Conservation (phyloP, 2,888 invertebrate species). For the Drosophila yooni region DNA sequence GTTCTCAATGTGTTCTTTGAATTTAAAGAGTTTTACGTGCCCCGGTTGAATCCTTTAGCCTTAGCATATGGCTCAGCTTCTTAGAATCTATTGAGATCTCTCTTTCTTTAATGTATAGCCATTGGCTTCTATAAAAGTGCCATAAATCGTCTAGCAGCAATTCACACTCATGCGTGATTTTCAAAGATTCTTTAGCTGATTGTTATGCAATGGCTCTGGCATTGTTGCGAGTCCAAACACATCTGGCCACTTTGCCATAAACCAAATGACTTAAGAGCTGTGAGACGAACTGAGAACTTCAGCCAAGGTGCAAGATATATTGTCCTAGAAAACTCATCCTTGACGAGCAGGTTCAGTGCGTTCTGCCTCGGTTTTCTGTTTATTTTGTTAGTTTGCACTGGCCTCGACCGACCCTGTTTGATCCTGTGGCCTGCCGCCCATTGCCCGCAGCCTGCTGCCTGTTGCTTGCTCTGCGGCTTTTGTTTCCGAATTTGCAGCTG, state of each 20-base stretch:
- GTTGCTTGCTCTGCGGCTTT: constrained; percentile 59
- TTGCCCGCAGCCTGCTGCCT: constrained; percentile 34
- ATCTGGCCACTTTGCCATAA: constrained; percentile 61
- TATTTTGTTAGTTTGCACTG: constrained; percentile 46
- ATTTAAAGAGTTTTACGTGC: constrained; percentile 47
- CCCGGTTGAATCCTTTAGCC: constrained; percentile 48
- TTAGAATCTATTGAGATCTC: constrained; percentile 27
- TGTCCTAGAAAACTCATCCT: constrained; percentile 30
- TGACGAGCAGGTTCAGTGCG: constrained; percentile 67
- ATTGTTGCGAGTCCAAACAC: constrained; percentile 29
- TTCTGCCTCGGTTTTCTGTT: constrained; percentile 51
- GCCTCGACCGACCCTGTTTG: constrained; percentile 56
- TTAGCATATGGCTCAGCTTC: constrained; percentile 37
- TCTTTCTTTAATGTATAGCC: constrained; percentile 31
- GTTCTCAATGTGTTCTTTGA: constrained; percentile 34
- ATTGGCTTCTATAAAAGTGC: constrained; percentile 46
- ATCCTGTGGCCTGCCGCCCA: constrained; percentile 60
- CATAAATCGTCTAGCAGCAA: constrained; percentile 58
- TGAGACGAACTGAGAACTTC: constrained; percentile 1
- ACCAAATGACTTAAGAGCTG: constrained; percentile 48
- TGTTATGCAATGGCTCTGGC: constrained; percentile 54
- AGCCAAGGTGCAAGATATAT: constrained; percentile 32
- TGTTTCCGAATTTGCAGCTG: constrained; percentile 66
- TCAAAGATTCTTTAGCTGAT: constrained; percentile 40
- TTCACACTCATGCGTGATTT: constrained; percentile 69